Evolutionary conservation across 2,797 vertebrate genomes (phyloP).

Genomic region (Rachycentron canadum): DNA sequence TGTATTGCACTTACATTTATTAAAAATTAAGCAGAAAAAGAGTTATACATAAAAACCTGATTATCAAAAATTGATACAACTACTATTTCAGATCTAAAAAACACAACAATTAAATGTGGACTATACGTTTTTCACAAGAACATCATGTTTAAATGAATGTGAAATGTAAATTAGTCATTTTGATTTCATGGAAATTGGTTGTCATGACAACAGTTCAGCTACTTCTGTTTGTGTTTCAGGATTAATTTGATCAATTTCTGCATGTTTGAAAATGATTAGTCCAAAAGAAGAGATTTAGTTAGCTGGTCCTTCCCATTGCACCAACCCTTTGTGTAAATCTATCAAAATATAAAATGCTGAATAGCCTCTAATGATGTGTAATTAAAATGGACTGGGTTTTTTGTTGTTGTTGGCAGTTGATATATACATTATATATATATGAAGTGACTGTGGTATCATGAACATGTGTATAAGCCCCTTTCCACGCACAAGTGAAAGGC

Average conservation of each 20-base stretch:
- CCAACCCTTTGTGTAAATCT: neutral
- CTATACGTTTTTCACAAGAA: too few relatives aligned
- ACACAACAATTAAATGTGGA: too few relatives aligned
- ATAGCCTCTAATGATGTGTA: neutral
- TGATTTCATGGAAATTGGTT: neutral
- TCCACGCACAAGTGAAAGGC: neutral
- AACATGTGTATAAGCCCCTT: neutral
- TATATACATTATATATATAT: neutral
- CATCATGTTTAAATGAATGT: too few relatives aligned
- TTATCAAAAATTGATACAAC: too few relatives aligned
- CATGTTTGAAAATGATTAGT: neutral
- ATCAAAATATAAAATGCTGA: neutral
- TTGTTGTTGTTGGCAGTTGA: neutral
- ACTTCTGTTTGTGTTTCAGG: neutral
- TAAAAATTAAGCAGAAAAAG: too few relatives aligned
- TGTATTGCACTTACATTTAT: too few relatives aligned
- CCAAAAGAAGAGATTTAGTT: neutral
- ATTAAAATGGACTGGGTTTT: neutral
- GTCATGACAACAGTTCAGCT: conserved; percentile 3
- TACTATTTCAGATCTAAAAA: too few relatives aligned
- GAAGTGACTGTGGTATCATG: neutral
- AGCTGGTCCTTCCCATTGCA: neutral
- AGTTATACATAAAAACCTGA: too few relatives aligned
- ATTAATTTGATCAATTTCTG: neutral
- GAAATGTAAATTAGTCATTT: neutral